Conservation (phyloP, 2,113 vertebrate species). For the Archocentrus centrarchus region DNA sequence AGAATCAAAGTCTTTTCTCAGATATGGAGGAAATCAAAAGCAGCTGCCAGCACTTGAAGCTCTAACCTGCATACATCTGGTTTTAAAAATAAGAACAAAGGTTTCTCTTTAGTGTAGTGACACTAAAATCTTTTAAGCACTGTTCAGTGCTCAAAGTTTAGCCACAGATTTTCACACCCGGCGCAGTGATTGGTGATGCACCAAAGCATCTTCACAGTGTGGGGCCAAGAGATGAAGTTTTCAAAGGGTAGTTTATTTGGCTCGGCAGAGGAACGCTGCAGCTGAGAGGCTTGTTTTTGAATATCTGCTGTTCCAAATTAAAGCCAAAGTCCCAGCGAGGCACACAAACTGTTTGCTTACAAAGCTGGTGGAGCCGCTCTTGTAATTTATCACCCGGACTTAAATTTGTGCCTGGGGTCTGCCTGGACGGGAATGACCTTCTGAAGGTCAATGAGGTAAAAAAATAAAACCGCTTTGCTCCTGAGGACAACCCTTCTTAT, state of each 20-base stretch:
- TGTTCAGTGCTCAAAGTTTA: constrained; percentile 12
- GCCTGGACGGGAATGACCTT: constrained; percentile 55
- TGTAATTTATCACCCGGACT: constrained; percentile 74
- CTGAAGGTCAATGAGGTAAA: constrained; percentile 65
- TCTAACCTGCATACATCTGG: constrained; percentile 24
- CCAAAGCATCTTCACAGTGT: constrained; percentile 35
- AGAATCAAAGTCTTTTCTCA: constrained; percentile 46
- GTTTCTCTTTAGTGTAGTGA: constrained; percentile 15
- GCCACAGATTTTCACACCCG: constrained; percentile 18
- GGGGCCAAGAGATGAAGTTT: constrained; percentile 36
- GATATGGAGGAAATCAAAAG: constrained; percentile 55
- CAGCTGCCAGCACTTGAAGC: constrained; percentile 34
- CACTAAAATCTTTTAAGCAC: constrained; percentile 19
- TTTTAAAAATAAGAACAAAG: constrained; percentile 62
- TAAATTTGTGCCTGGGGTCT: constrained; percentile 52
- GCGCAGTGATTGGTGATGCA: constrained; percentile 21
- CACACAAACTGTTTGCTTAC: constrained; percentile 55
- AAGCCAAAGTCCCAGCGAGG: constrained; percentile 49
- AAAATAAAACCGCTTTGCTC: constrained; percentile 41
- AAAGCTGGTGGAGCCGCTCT: constrained; percentile 40
- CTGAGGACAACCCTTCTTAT: constrained; percentile 29
- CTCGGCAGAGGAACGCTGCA: constrained; percentile 1
- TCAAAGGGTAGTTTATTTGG: constrained; percentile 38
- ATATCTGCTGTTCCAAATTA: constrained; percentile 53
- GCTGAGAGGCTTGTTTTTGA: constrained; percentile 21